These are phyloP conservation scores for Himalopsyche anomala DNA, from an alignment of 2,888 invertebrate genomes.

Conservation along the genomic window DNA sequence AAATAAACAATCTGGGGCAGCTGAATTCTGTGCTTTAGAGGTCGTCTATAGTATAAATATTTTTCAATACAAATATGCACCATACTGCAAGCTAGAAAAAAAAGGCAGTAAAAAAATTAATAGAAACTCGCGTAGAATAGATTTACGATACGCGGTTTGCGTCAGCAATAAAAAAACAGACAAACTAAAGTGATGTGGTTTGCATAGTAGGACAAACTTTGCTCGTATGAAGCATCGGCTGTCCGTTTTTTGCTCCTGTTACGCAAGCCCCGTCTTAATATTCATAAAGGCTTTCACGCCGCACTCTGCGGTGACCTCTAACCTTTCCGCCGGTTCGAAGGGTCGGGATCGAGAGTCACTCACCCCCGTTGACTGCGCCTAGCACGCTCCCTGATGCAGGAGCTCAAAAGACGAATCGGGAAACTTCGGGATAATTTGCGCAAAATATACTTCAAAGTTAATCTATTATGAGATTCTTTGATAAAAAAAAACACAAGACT, in stretches of 20 bases:
- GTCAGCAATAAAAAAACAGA: neutral
- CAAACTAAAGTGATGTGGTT: neutral
- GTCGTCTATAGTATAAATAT: too few relatives aligned
- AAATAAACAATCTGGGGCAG: too few relatives aligned
- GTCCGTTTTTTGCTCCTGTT: neutral
- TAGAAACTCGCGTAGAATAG: neutral
- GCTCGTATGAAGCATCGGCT: neutral
- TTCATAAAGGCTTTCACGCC: constrained; percentile 28
- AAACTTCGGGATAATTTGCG: neutral
- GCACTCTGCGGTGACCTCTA: constrained; percentile 15
- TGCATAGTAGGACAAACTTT: neutral
- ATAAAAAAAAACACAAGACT: too few relatives aligned
- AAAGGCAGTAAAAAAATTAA: neutral
- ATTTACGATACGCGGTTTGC: neutral
- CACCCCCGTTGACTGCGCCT: neutral
- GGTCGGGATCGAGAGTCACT: constrained; percentile 5
- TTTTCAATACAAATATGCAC: too few relatives aligned
- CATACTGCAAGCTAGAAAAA: too few relatives aligned
- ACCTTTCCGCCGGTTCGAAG: neutral
- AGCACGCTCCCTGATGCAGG: neutral
- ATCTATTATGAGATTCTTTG: neutral
- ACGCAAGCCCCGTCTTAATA: constrained; percentile 7
- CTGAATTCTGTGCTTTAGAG: too few relatives aligned
- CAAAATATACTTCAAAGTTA: neutral
- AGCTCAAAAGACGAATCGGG: neutral